Base-by-base conservation (phyloP, 1,140 invertebrate species). In the Drosophila tani region DNA sequence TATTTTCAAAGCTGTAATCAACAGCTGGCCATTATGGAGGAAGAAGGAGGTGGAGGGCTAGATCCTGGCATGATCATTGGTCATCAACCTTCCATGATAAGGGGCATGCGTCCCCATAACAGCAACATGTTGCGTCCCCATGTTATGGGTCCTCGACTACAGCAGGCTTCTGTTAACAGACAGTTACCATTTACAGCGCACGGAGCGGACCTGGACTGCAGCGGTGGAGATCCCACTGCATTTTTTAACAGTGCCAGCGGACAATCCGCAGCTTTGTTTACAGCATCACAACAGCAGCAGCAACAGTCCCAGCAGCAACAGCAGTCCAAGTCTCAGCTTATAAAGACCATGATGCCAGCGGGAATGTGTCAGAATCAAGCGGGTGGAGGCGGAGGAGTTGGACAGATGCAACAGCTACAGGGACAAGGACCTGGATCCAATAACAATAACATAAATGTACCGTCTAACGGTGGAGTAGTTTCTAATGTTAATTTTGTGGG, bases 401-500 rank as follows among this genome's bases (percentile, higher is more conserved):
- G 66, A 9, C 69, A 57, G 8, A 74, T 88, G 46, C 73, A 82
- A 95, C 95, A 82, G 95, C 95, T 19, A 83, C 96, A 63, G 95
- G 95, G 27, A 95, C 95, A 9, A 95, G 95, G 43, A 3, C 73
- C 53, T 8, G 62, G 70, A 15, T 29, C 84, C 79, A 64, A 93
- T 80, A 65, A 79, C 58, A 7, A 94, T 94, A 93, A 94, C 94
- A n/a, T 91, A 94, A 74, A 32, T 43, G 47, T 43, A 32, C 38
- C 60, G 60, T 93, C 94, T 41, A 94, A 93, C 32, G 95, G 95
- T 77, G 53, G 53, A 56, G 19, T 56, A n/a, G 63, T 53, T 21
- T 46, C 68, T 11, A 66, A 60, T 4, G 66, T 66, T 4, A 88
- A 81, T 21, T 98, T 97, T 88, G 96, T 97, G 49, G 96, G 97